Evolutionary conservation across 2,888 invertebrate species (phyloP), one percentile per base, ranked within the genome.

Genomic region (Eristalis intricaria): DNA sequence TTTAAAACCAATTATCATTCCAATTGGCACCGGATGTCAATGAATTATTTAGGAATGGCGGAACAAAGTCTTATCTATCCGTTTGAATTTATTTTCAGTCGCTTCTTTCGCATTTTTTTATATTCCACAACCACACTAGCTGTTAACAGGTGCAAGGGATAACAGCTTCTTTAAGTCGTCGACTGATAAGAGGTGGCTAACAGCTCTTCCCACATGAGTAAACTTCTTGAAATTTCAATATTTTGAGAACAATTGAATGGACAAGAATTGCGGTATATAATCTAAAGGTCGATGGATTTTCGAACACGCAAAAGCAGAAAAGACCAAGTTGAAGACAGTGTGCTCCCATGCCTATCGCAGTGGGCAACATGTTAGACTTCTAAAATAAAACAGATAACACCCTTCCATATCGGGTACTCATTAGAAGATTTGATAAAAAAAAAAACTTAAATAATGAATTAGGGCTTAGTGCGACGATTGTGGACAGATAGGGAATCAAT

Each of bases 401-500:
- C 26, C 11, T 58, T 71, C 4, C 56, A 22, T 29, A 15, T 22
- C 66, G 13, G 22, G 65, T 29, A 61, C 23, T 43, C 22, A 29
- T 35, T 32, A 7, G 32, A 11, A 23, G 60, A 68, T 35, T 65
- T 19, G 40, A 60, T 38, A 43, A 61, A 38, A n/a, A n/a, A 43
- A 61, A 38, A 29, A 11, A 13, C 38, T 13, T 38, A 11, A 38
- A 4, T 29, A 29, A 26, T 43, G 58, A 43, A 35, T 66, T 43
- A 22, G 66, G n/a, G 66, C 15, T 60, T 60, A 43, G 66, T 60
- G 10, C 19, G n/a, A 0, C 4, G 50, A 50, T 50, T 2, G 19
- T 19, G 0, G 50, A 8, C 50, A 50, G 50, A 50, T 50, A 50
- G 26, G 29, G 22, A 38, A 32, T 66, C 32, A 61, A 81, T 76